These are phyloP conservation scores for Philantomba maxwellii DNA, from an alignment of 2,113 vertebrate species.

Conservation along the genomic window DNA sequence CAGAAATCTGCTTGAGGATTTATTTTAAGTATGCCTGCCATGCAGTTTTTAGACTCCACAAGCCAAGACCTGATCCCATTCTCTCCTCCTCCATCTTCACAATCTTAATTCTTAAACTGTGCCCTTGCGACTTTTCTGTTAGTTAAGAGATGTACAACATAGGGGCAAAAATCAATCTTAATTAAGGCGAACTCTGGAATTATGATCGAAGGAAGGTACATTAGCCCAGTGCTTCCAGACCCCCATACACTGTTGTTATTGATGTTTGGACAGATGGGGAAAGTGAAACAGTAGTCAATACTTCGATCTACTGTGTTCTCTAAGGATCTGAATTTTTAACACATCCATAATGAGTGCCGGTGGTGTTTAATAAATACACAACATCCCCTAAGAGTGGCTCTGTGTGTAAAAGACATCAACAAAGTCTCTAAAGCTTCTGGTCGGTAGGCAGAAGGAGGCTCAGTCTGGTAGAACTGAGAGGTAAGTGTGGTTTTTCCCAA, in stretches of 20 bases:
- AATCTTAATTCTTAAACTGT: conserved; percentile 66
- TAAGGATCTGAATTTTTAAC: conserved; percentile 73
- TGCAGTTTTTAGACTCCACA: conserved; percentile 15
- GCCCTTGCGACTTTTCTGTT: conserved; percentile 68
- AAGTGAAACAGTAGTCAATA: conserved; percentile 70
- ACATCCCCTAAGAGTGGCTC: conserved; percentile 2
- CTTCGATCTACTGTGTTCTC: conserved; percentile 67
- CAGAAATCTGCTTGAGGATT: not conserved
- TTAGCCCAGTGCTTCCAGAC: conserved; percentile 56
- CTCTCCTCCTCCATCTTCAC: not conserved
- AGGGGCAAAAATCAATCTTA: conserved; percentile 71
- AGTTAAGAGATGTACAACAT: conserved; percentile 72
- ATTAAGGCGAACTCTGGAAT: conserved; percentile 71
- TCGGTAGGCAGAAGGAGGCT: not conserved
- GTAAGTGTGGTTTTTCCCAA: not conserved
- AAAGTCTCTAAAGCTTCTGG: not conserved
- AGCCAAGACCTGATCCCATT: conserved; percentile 20
- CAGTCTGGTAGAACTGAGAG: not conserved
- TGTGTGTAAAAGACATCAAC: not conserved
- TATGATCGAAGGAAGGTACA: conserved; percentile 72
- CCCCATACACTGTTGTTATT: conserved; percentile 63
- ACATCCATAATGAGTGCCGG: conserved; percentile 60
- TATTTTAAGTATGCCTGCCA: not conserved
- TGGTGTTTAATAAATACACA: conserved; percentile 68
- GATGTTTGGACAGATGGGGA: conserved; percentile 67